Base-by-base conservation (phyloP, 2,113 vertebrate genomes). In the Bubo scandiacus region DNA sequence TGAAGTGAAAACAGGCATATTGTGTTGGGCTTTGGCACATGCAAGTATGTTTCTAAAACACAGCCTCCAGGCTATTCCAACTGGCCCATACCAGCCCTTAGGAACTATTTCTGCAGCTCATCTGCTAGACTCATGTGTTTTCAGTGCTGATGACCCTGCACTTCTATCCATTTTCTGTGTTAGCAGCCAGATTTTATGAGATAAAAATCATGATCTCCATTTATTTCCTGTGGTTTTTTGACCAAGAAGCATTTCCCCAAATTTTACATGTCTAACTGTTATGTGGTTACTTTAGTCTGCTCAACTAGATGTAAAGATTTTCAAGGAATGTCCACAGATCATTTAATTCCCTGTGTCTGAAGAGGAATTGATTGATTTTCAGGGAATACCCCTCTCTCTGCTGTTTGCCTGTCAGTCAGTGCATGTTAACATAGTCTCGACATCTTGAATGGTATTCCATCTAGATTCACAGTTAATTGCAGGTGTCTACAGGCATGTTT, bases 361-460 rank as follows among this genome's bases (percentile, higher is more conserved):
- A 40, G 10, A 30, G 58, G 43, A 40, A 43, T 25, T 18, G 25
- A 6, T 25, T 29, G 14, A 10, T 6, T 81, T 81, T 68, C 18
- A 72, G 34, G 9, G 26, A 88, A 43, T 47, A 21, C 10, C 8
- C 11, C 14, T 55, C 4, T 75, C 19, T 10, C 32, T 3, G 2
- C 26, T 66, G 6, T n/a, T 54, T 54, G 32, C 42, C 45, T 57
- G 47, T 57, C 38, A 6, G 57, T 47, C 34, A 42, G 49, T 15
- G 34, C 22, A 13, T 58, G 45, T 58, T 62, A 22, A 40, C 36
- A 42, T 26, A 32, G 32, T 40, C 55, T 25, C 20, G 36, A 78
- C 18, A 57, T 9, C 38, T 25, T 0, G 0, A 23, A 34, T 6
- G 16, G 4, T 32, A 15, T 73, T 91, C 58, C 59, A 61, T 27